phyloP scores from a whole-genome alignment of 1,140 invertebrate species.

The Ips nitidus region DNA sequence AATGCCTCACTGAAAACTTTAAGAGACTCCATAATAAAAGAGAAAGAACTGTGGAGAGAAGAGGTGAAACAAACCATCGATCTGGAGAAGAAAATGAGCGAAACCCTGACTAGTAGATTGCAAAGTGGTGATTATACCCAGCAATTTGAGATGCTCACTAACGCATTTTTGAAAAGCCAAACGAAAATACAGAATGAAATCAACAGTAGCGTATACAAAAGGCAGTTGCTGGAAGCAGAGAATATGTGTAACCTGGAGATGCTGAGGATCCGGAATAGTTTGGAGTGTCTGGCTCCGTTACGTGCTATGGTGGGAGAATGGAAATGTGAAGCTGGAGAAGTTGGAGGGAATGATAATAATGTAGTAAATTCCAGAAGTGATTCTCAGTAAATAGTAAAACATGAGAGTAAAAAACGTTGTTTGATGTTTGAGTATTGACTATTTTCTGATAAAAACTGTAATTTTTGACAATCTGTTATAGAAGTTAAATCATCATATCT shows the following conservation, averaged over 20 bases:
- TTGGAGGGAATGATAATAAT: background rate
- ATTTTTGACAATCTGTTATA: no score
- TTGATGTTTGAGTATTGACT: no score
- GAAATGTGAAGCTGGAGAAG: slow-evolving; percentile 25
- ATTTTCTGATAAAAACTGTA: no score
- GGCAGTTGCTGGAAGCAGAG: slow-evolving; percentile 57
- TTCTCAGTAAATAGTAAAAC: background rate
- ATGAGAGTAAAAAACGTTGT: no score
- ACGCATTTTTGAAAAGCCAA: slow-evolving; percentile 13
- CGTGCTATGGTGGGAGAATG: slow-evolving; percentile 48
- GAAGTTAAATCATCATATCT: no score
- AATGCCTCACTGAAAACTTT: slow-evolving; percentile 15
- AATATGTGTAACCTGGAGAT: slow-evolving; percentile 60
- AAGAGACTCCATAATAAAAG: slow-evolving; percentile 35
- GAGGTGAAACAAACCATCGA: slow-evolving; percentile 39
- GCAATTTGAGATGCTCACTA: slow-evolving; percentile 4
- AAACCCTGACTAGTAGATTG: slow-evolving; percentile 12
- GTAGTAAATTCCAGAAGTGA: slow-evolving; percentile 7
- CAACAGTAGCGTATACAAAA: slow-evolving; percentile 54
- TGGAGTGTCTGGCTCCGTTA: slow-evolving; percentile 56
- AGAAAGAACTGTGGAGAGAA: slow-evolving; percentile 40
- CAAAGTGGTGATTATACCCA: slow-evolving; percentile 1
- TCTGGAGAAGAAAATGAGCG: slow-evolving; percentile 23
- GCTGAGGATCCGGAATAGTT: slow-evolving; percentile 56
- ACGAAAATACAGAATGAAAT: slow-evolving; percentile 40